Evolutionary conservation across 2,888 invertebrate species (phyloP), one percentile per base, ranked within the genome.

Genomic region (Iselma pallidipennis): DNA sequence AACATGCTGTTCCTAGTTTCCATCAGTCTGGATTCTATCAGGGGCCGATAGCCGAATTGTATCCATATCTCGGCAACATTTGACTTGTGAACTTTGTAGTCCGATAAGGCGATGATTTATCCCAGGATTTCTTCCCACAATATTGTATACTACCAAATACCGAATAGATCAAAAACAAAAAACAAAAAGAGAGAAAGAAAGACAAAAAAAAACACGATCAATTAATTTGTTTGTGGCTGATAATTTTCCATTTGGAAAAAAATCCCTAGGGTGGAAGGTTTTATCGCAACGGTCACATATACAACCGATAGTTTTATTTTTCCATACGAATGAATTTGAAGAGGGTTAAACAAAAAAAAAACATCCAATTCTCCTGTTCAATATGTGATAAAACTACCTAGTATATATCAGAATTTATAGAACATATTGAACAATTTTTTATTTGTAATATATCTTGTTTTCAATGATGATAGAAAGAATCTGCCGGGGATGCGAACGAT

Each of bases 31-130:
- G 45, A 45, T 45, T 16, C 45, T 45, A 45, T 45, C 45, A 45
- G 45, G 45, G 45, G 45, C 45, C 45, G 45, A 45, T 45, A 45
- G 45, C 45, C 45, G 45, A 45, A 45, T 45, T 45, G 45, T 45
- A 45, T 21, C 45, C 21, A 45, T 45, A 45, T 45, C 53, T 61
- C 61, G 49, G 10, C 33, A 67, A 71, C 72, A 73, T 74, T 66
- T 75, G 76, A 76, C 76, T 73, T 69, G 69, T 75, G 76, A 76
- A 77, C 76, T 76, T 73, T 75, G 72, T 61, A 58, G 58, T 65
- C 61, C 48, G 71, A 71, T 71, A 72, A 71, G 69, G 37, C 63
- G 55, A 59, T 66, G 66, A 71, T 68, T 69, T 68, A 69, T 63
- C 19, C 63, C 51, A 31, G 51, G 51, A 51, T 29, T 61, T 49